Base-by-base conservation (phyloP, 2,888 invertebrate genomes). In the Monopis laevigella region DNA sequence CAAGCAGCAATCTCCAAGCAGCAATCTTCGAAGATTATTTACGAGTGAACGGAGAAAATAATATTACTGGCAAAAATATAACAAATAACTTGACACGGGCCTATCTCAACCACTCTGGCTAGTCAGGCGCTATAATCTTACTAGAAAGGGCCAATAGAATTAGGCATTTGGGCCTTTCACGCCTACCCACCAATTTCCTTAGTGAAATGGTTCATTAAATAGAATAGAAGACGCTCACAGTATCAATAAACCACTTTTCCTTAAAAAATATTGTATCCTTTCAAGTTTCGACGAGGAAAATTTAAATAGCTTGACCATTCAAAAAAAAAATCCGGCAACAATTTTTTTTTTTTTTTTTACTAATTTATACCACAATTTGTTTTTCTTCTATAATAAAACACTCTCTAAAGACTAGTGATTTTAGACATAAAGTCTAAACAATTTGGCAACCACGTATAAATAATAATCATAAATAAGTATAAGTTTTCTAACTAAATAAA, bases 151-250 rank as follows among this genome's bases (percentile, higher is more conserved):
- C 36, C 36, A 21, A 36, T 36, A 21, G 36, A 36, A 36, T 36
- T 36, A 36, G 36, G 21, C 36, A 36, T 36, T 36, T 21, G 21
- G 36, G 3, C 36, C 36, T 36, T 36, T 36, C 36, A 21, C n/a
- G 12, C 8, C 11, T 19, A 13, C 18, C 36, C 21, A 16, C 19
- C 36, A 36, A 36, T 36, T 21, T 36, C 36, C 36, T 12, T 19
- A 36, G 34, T 18, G 16, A 32, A 41, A 41, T 41, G 41, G 41
- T 41, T 41, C 41, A 34, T 41, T 41, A 41, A 26, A n/a, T 8
- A n/a, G n/a, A n/a, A n/a, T n/a, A 11, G 11, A 29, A 41, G 17
- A 30, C 27, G 24, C 29, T 40, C 21, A 10, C 41, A 14, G 41
- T 41, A 41, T 41, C 41, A 41, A 41, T 34, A 34, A 35, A 36